Evolutionary conservation across 2,113 vertebrate species (phyloP).

Genomic region (Megaceryle torquata): DNA sequence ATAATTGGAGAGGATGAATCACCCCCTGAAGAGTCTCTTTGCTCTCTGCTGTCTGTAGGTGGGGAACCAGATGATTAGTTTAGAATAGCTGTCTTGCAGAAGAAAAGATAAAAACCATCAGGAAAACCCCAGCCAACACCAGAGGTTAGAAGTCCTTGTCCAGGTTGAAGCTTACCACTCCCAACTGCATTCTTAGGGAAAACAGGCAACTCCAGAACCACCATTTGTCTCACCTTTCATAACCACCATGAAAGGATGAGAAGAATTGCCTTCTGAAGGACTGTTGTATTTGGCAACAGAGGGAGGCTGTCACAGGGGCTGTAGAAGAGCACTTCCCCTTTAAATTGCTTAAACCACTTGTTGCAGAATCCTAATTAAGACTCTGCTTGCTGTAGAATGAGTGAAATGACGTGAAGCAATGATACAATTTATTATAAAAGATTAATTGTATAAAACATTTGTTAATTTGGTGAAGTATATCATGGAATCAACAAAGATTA

Average conservation of each 20-base stretch:
- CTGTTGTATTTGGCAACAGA: neutral
- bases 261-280: neutral
- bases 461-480: no score
- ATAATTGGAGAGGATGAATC: constrained; percentile 41
- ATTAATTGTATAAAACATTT: no score
- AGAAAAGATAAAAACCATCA: neutral
- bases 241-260: neutral
- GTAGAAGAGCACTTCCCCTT: no score
- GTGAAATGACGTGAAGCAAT: no score
- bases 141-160: neutral
- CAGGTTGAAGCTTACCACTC: neutral
- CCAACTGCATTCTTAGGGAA: neutral
- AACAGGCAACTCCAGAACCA: neutral
- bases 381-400: no score
- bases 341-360: no score
- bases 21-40: neutral
- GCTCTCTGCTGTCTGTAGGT: constrained; percentile 33
- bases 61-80: constrained; percentile 23
- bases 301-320: no score
- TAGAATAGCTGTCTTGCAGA: neutral
- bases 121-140: neutral
- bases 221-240: neutral
- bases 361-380: no score
- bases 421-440: no score
- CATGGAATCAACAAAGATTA: no score